Base-by-base conservation (phyloP, 2,888 invertebrate species). In the Lithophane leautieri region DNA sequence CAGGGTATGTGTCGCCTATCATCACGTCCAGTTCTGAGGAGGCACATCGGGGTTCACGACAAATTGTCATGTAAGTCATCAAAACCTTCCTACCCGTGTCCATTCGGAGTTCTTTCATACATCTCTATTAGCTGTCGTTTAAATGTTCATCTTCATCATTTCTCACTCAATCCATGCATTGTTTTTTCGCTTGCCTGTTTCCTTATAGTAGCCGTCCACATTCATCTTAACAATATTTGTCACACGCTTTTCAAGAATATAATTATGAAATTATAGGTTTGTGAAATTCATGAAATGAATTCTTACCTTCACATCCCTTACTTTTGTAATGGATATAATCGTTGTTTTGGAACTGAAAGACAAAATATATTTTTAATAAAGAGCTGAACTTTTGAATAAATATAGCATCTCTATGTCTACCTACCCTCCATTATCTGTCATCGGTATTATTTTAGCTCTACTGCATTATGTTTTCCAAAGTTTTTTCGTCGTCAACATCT, bases 1-100 rank as follows among this genome's bases (percentile, higher is more conserved):
- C 98, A 19, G 97, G 97, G 89, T 98, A 97, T 56, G 98, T 97
- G 93, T 99, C 98, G 56, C 99, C 99, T 78, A 98, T 96, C 84
- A 97, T 95, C 78, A 96, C 94, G 92, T 99, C 99, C 88, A 99
- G 91, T 91, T 98, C 98, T 97, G 60, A 8, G 61, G 70, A n/a
- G n/a, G 1, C 0, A 58, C 42, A 28, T 2, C 3, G 14, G 7
- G 8, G 22, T 52, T 74, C 16, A 28, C 12, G 25, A 16, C 2
- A 1, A 16, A 72, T 44, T 28, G 8, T 19, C 7, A 7, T 50
- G 19, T n/a, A n/a, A n/a, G n/a, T 50, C 19, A 16, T 47, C 16
- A 42, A 42, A 42, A 0, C 42, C 11, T 47, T 52, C n/a, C 22
- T 25, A 25, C 16, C 8, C 16, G 14, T 3, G 8, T 2, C 25